A percentile compares a stretch with the other conserved stretches of the same genome.
Conservation (phyloP, 2,888 invertebrate genomes). For the Zygaena filipendulae region DNA sequence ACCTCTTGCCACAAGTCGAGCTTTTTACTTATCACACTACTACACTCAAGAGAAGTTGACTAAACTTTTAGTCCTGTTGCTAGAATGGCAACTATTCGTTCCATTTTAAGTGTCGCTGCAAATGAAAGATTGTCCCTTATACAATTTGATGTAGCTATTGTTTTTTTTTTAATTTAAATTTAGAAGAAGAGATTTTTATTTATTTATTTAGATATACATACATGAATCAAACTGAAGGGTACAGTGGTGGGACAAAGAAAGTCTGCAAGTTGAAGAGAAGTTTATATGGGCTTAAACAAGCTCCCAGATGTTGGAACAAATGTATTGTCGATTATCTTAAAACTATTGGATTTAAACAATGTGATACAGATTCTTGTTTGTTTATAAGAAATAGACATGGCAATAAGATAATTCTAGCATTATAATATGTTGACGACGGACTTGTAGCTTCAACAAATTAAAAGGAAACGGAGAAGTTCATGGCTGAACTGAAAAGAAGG, state of each 20-base stretch:
- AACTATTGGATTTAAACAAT: too few species aligned
- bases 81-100: conserved; percentile 7
- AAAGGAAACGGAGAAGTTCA: too few species aligned
- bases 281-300: too few species aligned
- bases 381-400: conserved; percentile 1
- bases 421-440: conserved; percentile 13
- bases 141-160: conserved; percentile 11
- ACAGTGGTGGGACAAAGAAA: conserved; percentile 3
- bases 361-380: conserved; percentile 2
- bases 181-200: too few species aligned
- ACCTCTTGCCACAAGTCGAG: background rate
- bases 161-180: too few species aligned
- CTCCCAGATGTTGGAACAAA: too few species aligned
- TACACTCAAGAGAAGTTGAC: conserved; percentile 4
- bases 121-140: conserved; percentile 10
- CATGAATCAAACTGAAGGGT: conserved; percentile 7
- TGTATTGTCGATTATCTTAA: too few species aligned
- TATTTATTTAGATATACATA: too few species aligned
- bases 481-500: too few species aligned
- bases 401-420: conserved; percentile 5
- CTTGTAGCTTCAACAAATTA: conserved; percentile 3
- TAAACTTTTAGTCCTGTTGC: conserved; percentile 4
- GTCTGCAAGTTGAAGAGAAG: too few species aligned
- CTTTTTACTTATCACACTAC: too few species aligned
- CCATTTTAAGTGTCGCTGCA: conserved; percentile 7